A percentile compares a stretch with the other conserved stretches of the same genome.
These are phyloP conservation scores for Caenorhabditis zanzibari DNA, from an alignment of 2,888 invertebrate species.

Conservation along the genomic window DNA sequence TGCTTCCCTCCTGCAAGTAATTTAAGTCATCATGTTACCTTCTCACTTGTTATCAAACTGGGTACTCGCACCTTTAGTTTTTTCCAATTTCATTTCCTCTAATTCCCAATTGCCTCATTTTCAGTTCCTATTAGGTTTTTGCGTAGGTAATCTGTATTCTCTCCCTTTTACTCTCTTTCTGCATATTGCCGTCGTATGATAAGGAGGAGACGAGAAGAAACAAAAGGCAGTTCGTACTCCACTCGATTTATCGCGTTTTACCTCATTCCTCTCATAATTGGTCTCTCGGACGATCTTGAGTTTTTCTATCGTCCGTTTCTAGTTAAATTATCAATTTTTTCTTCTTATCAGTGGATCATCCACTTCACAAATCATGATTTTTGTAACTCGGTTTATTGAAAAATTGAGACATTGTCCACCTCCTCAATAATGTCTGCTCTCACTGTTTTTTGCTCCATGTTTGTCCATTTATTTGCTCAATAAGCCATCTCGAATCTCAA, in stretches of 20 bases:
- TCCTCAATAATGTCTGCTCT: slow-evolving; percentile 7
- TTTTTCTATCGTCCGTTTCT: not conserved
- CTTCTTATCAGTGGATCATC: slow-evolving; percentile 12
- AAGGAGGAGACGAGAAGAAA: not conserved
- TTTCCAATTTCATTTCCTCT: not conserved
- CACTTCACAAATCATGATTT: slow-evolving; percentile 44
- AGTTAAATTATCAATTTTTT: slow-evolving; percentile 15
- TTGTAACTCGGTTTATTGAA: slow-evolving; percentile 5
- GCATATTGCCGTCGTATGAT: not conserved
- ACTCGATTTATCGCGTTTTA: slow-evolving; percentile 37
- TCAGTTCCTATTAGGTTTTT: slow-evolving; percentile 5
- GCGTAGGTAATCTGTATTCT: slow-evolving; percentile 1
- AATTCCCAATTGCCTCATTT: not conserved
- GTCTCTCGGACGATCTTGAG: not conserved
- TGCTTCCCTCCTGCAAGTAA: not conserved
- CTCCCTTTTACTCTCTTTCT: slow-evolving; percentile 2
- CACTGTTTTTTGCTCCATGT: slow-evolving; percentile 9
- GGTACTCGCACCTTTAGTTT: not conserved
- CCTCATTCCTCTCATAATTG: slow-evolving; percentile 38
- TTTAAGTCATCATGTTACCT: slow-evolving; percentile 32
- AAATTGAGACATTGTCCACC: slow-evolving; percentile 33
- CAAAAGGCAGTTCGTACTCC: slow-evolving; percentile 46
- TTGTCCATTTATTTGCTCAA: slow-evolving; percentile 45
- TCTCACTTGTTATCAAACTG: slow-evolving; percentile 10
- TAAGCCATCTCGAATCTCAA: slow-evolving; percentile 38